Evolutionary conservation across 2,888 invertebrate species (phyloP).

Genomic region (Gari tellinella): DNA sequence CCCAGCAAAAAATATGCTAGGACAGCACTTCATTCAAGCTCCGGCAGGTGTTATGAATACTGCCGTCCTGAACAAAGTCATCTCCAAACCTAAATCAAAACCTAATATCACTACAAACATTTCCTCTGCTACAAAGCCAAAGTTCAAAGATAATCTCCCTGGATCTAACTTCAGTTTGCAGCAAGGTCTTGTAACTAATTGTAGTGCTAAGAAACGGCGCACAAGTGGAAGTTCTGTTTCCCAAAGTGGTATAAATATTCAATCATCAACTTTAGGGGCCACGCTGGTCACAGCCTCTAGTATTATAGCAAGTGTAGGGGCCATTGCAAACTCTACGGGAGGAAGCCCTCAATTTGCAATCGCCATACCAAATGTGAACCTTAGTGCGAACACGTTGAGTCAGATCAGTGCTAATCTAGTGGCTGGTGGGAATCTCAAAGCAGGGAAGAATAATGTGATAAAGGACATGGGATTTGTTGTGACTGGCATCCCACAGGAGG

Average conservation of each 20-base stretch:
- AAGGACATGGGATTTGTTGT: slow-evolving; percentile 73
- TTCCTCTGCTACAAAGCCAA: slow-evolving; percentile 56
- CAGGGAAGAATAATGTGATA: slow-evolving; percentile 71
- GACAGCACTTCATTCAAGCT: slow-evolving; percentile 42
- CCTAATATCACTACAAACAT: slow-evolving; percentile 21
- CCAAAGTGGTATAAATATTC: slow-evolving; percentile 42
- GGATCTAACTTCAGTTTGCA: slow-evolving; percentile 35
- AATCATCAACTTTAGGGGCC: slow-evolving; percentile 37
- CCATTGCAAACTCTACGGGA: slow-evolving; percentile 59
- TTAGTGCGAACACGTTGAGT: slow-evolving; percentile 65
- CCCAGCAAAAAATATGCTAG: slow-evolving; percentile 34
- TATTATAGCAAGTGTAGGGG: slow-evolving; percentile 59
- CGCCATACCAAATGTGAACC: slow-evolving; percentile 71
- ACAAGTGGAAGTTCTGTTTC: slow-evolving; percentile 65
- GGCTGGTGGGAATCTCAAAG: slow-evolving; percentile 59
- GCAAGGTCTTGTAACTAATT: slow-evolving; percentile 25
- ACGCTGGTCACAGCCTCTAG: slow-evolving; percentile 55
- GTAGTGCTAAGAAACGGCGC: slow-evolving; percentile 68
- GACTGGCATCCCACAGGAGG: slow-evolving; percentile 72
- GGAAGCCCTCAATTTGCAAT: slow-evolving; percentile 65
- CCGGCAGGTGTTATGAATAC: slow-evolving; percentile 27
- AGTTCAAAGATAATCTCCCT: slow-evolving; percentile 60
- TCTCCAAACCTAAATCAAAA: slow-evolving; percentile 71
- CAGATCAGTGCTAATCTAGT: slow-evolving; percentile 69
- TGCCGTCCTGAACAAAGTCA: slow-evolving; percentile 55